A percentile compares a stretch with the other conserved stretches of the same genome.
These are phyloP conservation scores for Lithobates sylvaticus DNA, from an alignment of 2,797 vertebrate genomes.

Conservation along the genomic window DNA sequence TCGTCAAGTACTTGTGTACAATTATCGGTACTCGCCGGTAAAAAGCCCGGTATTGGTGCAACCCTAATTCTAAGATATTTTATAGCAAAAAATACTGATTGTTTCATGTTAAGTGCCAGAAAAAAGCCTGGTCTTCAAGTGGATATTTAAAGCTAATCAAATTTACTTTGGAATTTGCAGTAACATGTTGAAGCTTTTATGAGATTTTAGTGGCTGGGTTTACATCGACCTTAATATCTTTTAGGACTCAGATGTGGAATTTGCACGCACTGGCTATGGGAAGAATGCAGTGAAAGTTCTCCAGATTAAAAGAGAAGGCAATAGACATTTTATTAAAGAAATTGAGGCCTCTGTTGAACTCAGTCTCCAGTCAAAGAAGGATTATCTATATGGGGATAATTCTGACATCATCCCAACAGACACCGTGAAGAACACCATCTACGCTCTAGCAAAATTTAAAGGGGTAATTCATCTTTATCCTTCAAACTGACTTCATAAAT, in stretches of 20 bases:
- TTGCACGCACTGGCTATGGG: conserved; percentile 91
- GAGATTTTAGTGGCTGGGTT: no score
- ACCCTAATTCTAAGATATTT: no score
- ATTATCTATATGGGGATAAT: conserved; percentile 90
- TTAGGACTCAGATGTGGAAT: conserved; percentile 84
- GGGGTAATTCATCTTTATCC: conserved; percentile 77
- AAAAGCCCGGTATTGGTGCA: no score
- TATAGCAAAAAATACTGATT: no score
- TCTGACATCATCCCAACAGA: conserved; percentile 93
- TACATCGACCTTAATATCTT: background rate
- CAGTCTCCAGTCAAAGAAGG: conserved; percentile 84
- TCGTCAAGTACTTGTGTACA: no score
- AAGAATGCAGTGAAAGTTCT: conserved; percentile 92
- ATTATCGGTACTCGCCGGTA: no score
- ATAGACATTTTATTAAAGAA: conserved; percentile 84
- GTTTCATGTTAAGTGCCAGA: no score
- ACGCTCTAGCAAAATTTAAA: conserved; percentile 89
- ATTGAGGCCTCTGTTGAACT: conserved; percentile 87
- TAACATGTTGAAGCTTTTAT: no score
- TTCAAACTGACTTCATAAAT: background rate
- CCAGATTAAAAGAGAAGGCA: conserved; percentile 80
- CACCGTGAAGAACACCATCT: conserved; percentile 95
- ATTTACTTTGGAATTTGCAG: no score
- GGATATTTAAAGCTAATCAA: no score
- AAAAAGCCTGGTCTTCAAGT: no score